Evolutionary conservation across 2,888 invertebrate genomes (phyloP).

Genomic region (Ophioninae sp.): DNA sequence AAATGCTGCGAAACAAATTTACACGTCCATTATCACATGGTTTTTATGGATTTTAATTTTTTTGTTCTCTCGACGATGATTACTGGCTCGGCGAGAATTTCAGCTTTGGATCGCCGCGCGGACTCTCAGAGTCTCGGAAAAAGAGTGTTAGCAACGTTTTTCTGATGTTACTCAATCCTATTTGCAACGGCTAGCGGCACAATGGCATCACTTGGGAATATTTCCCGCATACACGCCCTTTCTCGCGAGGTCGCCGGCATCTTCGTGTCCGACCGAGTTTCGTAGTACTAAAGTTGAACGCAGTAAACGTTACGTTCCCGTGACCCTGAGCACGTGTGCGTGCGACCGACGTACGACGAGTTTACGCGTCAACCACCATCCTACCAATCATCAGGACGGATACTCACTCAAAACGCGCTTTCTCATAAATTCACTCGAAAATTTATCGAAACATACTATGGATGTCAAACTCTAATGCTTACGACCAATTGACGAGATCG

Average conservation of each 20-base stretch:
- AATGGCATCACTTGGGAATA: conserved; percentile 78
- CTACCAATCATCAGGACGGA: conserved; percentile 44
- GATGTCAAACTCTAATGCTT: neutral
- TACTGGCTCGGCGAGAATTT: conserved; percentile 25
- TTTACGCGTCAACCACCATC: conserved; percentile 44
- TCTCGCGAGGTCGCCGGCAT: conserved; percentile 49
- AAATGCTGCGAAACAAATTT: too few species aligned
- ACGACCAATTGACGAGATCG: neutral
- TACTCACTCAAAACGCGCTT: conserved; percentile 69
- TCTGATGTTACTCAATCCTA: conserved; percentile 71
- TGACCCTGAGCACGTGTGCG: conserved; percentile 1
- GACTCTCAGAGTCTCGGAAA: conserved; percentile 34
- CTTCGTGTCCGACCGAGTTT: neutral
- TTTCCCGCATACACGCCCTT: conserved; percentile 74
- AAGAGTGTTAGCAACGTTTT: conserved; percentile 46
- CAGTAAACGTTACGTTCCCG: conserved; percentile 20
- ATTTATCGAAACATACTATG: neutral
- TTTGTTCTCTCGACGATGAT: neutral
- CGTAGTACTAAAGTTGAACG: conserved; percentile 24
- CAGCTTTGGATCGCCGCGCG: conserved; percentile 39
- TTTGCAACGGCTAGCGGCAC: conserved; percentile 68
- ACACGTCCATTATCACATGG: conserved; percentile 33
- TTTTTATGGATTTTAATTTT: conserved; percentile 28
- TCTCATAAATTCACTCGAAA: conserved; percentile 11
- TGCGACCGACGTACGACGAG: conserved; percentile 11